Conservation (phyloP, 1,140 invertebrate genomes). For the Atopsyche davidsoni region DNA sequence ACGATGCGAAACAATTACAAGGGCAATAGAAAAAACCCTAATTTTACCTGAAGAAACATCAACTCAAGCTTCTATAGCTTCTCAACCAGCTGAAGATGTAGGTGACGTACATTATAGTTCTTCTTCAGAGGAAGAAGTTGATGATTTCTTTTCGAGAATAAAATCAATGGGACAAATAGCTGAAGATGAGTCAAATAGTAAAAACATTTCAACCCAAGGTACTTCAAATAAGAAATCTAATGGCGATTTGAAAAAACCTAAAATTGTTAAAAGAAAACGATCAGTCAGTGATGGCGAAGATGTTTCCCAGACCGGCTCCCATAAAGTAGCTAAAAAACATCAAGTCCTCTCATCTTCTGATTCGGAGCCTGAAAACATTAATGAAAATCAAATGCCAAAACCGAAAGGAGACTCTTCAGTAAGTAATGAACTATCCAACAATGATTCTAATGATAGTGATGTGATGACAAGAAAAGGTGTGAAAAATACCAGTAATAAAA, state of each 20-base stretch:
- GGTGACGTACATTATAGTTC: neutral
- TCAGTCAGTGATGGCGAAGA: neutral
- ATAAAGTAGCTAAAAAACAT: neutral
- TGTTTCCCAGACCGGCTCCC: neutral
- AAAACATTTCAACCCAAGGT: neutral
- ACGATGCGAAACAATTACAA: conserved; percentile 20
- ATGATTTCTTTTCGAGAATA: conserved; percentile 23
- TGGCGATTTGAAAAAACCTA: neutral
- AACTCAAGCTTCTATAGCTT: neutral
- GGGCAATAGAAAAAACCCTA: conserved; percentile 25
- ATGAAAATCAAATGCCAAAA: neutral
- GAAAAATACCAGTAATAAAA: conserved; percentile 1
- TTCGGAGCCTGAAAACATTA: conserved; percentile 1
- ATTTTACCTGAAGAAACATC: conserved; percentile 14
- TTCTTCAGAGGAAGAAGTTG: conserved; percentile 23
- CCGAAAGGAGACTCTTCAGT: neutral
- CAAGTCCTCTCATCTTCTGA: neutral
- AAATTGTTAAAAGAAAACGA: conserved; percentile 7
- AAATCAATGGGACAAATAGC: conserved; percentile 4
- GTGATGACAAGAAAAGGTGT: neutral
- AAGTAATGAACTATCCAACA: too few species aligned
- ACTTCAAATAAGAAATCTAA: neutral
- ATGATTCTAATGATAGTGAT: too few species aligned
- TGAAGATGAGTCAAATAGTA: neutral
- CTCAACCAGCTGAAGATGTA: neutral